Evolutionary conservation across 2,888 invertebrate genomes (phyloP).

Genomic region (Diabrotica balteata): DNA sequence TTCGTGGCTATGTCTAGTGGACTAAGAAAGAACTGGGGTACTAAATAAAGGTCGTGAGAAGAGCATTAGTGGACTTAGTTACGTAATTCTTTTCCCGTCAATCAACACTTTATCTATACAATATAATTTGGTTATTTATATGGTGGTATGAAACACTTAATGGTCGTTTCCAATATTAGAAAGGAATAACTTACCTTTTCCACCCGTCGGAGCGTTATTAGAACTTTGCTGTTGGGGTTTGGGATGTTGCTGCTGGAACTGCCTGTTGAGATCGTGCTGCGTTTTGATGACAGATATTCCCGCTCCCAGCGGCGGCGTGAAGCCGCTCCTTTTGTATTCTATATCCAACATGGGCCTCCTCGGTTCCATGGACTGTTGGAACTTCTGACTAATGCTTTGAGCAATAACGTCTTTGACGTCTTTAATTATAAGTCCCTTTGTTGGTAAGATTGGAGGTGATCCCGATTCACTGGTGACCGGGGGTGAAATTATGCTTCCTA

Average conservation of each 20-base stretch:
- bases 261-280: conserved; percentile 49
- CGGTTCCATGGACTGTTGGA: conserved; percentile 66
- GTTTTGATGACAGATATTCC: conserved; percentile 68
- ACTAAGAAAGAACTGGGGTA: too few relatives aligned
- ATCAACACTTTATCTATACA: too few relatives aligned
- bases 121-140: too few relatives aligned
- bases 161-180: too few relatives aligned
- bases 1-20: too few relatives aligned
- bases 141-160: too few relatives aligned
- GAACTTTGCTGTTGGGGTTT: conserved; percentile 42
- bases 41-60: too few relatives aligned
- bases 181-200: conserved; percentile 43
- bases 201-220: conserved; percentile 45
- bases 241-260: conserved; percentile 44
- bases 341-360: conserved; percentile 55
- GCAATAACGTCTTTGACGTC: conserved; percentile 94
- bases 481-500: conserved; percentile 59
- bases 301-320: conserved; percentile 68
- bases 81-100: too few relatives aligned
- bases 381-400: conserved; percentile 89
- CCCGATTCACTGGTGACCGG: conserved; percentile 62
- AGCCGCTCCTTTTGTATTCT: conserved; percentile 61
- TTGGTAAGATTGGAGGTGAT: conserved; percentile 63
- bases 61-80: too few relatives aligned
- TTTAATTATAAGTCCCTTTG: conserved; percentile 70